Evolutionary conservation across 2,113 vertebrate species (phyloP).

Genomic region (Camelus dromedarius): DNA sequence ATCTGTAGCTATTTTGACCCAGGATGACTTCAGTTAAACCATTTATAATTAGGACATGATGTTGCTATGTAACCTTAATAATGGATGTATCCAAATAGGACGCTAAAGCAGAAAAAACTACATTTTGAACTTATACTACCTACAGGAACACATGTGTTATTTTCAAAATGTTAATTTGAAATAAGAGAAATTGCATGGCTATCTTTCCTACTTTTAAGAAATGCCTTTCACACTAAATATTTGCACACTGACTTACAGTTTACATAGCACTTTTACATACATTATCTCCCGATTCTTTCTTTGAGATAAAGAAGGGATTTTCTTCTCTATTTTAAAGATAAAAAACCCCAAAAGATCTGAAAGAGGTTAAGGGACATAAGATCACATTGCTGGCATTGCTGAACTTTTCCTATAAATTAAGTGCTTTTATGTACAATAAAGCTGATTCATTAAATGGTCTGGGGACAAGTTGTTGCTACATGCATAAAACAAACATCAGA

Average conservation of each 20-base stretch:
- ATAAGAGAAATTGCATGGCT: not conserved
- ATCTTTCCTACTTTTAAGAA: constrained; percentile 2
- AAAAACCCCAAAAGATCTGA: not conserved
- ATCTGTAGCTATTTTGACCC: constrained; percentile 35
- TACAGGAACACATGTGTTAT: not conserved
- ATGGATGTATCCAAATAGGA: not conserved
- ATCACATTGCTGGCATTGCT: not conserved
- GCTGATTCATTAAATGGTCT: not conserved
- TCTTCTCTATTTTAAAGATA: not conserved
- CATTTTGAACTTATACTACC: not conserved
- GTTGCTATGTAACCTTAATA: not conserved
- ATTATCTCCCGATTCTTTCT: not conserved
- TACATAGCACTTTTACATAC: not conserved
- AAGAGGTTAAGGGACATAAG: not conserved
- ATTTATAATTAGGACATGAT: not conserved
- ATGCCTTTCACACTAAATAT: not conserved
- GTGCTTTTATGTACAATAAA: not conserved
- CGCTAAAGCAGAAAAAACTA: not conserved
- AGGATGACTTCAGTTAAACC: constrained; percentile 18
- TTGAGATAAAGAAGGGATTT: not conserved
- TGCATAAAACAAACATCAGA: not conserved
- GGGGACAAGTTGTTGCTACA: not conserved
- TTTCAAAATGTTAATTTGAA: constrained; percentile 49
- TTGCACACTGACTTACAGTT: not conserved
- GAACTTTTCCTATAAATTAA: not conserved